Base-by-base conservation (phyloP, 2,888 invertebrate genomes). In the Oligia latruncula region DNA sequence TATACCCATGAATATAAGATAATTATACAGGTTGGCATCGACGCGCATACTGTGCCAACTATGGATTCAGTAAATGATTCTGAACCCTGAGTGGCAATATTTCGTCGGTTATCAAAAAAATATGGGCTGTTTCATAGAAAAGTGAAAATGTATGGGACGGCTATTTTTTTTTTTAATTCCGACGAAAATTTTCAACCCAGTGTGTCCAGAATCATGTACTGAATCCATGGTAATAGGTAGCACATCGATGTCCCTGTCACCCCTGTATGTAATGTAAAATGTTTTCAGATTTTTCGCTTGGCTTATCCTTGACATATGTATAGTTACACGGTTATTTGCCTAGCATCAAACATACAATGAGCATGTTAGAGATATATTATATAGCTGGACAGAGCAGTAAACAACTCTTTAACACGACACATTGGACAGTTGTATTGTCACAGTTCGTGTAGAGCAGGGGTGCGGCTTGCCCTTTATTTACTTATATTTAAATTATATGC, bases 341-440 rank as follows among this genome's bases (percentile, higher is more conserved):
- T 60, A 40, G 2, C 8, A 64, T 71, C 65, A 74, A 67, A 76
- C 60, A 74, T 74, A 43, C 40, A 76, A 71, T 60, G 20, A 58
- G 35, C 66, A 72, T 70, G 46, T 66, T 35, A 58, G 6, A 66
- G 20, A 15, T 66, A 46, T 58, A 35, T 86, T 64, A 58, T n/a
- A 70, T 35, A 4, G 20, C n/a, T 49, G 66, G 43, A 74, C 66
- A 80, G 8, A 40, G 43, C 78, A 71, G 77, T 83, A 83, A 82
- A 89, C 81, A 87, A 84, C 88, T 79, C 74, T 87, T 89, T 84
- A 66, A 74, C 86, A 88, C 83, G 83, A 84, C 78, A 85, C 62
- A 55, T 78, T 65, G 35, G 83, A 71, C 83, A 75, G 74, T 83
- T 49, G 70, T 75, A 77, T 77, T 85, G 84, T 86, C 81, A 86